Evolutionary conservation across 2,113 vertebrate species (phyloP), one percentile per base, ranked within the genome.

Genomic region (Brevimyrus niger): DNA sequence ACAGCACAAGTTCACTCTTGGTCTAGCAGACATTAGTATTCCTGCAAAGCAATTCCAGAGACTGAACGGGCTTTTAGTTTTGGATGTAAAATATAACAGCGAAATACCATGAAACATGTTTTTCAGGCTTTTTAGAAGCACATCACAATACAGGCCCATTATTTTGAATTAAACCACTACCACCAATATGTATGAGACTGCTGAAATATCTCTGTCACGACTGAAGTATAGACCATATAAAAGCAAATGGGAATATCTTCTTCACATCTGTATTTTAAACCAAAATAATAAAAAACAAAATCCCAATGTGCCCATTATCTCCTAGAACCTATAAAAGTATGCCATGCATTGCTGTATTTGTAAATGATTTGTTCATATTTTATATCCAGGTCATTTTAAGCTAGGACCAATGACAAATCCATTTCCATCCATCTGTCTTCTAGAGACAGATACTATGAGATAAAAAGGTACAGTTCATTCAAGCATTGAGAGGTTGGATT

Each of bases 1-100:
- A 83, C 84, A 88, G 53, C 0, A 93, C 96, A 91, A 95, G 94
- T 46, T 7, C 85, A 51, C 3, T 50, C 0, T 83, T 38, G 65
- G 35, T 86, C 84, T 10, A 0, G 23, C 44, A 23, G 31, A 80
- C 17, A 35, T 17, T 31, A 21, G 44, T n/a, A 21, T 31, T n/a
- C 83, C 5, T 27, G 17, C 73, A 38, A 15, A 38, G 38, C 15
- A 42, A 17, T 80, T 42, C 4, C 6, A 80, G 35, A 17, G 17
- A 80, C 35, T 1, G 7, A 38, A 15, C 19, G 9, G 58, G 73
- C 13, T 17, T 80, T 38, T 80, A 21, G 38, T 42, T 80, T 80
- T 80, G 7, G 38, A 80, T 80, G 38, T 80, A 1, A 80, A 80
- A 42, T 21, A 80, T 80, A 21, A 76, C 10, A 19, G 7, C 27